These are phyloP conservation scores for Coptodon rendalli DNA, from an alignment of 2,113 vertebrate genomes.

Conservation along the genomic window DNA sequence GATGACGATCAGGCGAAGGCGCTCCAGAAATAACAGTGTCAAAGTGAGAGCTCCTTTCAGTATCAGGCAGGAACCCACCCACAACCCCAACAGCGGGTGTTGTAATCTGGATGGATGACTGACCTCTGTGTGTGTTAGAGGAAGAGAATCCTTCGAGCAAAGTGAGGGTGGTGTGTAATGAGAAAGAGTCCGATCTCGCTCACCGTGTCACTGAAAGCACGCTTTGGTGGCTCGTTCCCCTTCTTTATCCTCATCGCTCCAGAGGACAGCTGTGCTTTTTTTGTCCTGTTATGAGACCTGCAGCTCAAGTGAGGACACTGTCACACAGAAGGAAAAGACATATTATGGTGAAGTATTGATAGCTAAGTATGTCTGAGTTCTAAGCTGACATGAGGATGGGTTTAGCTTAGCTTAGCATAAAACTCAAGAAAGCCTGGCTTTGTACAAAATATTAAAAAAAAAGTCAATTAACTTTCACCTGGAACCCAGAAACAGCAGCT, in stretches of 20 bases:
- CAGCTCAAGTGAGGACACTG: neutral
- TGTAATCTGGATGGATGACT: constrained; percentile 31
- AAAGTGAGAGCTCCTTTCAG: neutral
- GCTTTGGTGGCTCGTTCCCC: neutral
- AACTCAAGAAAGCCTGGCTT: neutral
- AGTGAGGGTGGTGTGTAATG: constrained; percentile 18
- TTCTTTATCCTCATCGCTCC: constrained; percentile 18
- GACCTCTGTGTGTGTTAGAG: neutral
- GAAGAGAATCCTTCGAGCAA: neutral
- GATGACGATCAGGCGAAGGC: neutral
- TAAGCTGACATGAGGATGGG: neutral
- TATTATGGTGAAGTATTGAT: neutral
- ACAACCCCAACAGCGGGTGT: neutral
- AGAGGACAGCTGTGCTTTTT: constrained; percentile 1
- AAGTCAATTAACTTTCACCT: neutral
- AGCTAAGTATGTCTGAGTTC: neutral
- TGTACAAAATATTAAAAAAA: neutral
- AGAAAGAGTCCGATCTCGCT: constrained; percentile 16
- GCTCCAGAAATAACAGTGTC: neutral
- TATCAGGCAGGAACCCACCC: neutral
- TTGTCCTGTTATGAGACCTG: constrained; percentile 2
- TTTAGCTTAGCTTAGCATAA: neutral
- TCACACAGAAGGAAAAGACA: neutral
- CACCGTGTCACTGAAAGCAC: neutral
- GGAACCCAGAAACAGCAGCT: neutral